Evolutionary conservation across 35 echinoderm and acorn worm genomes (phyloP).

Genomic region (Lytechinus pictus): DNA sequence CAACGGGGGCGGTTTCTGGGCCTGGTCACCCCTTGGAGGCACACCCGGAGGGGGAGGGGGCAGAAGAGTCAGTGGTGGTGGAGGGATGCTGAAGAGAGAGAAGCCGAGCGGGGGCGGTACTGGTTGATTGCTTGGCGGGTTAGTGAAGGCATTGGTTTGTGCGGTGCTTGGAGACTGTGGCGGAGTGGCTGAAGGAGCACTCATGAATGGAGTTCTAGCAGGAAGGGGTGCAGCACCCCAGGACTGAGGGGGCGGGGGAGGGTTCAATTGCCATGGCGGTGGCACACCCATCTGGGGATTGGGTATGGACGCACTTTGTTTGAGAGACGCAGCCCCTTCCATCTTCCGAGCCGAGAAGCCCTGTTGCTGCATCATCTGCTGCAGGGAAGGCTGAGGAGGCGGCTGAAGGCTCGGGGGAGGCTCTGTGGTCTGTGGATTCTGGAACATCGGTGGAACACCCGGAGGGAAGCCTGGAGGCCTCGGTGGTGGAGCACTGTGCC

Average conservation of each 20-base stretch:
- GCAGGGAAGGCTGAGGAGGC: neutral
- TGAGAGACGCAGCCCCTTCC: neutral
- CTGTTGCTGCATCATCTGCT: neutral
- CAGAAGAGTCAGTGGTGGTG: conserved; percentile 39
- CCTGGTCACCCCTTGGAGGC: neutral
- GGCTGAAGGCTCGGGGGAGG: neutral
- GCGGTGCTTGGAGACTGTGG: neutral
- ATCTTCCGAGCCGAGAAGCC: neutral
- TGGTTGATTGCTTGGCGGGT: neutral
- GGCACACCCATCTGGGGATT: neutral
- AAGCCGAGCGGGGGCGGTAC: neutral
- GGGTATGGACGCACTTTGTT: neutral
- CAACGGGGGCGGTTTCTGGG: neutral
- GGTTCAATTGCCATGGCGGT: neutral
- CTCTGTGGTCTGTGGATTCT: conserved; percentile 45
- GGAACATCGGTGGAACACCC: conserved; percentile 15
- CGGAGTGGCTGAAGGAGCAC: neutral
- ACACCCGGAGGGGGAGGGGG: conserved; percentile 35
- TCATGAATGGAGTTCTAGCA: neutral
- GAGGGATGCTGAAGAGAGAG: conserved; percentile 17
- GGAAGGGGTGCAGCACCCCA: neutral
- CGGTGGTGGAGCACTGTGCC: neutral
- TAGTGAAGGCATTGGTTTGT: neutral
- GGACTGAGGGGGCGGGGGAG: neutral
- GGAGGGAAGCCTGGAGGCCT: conserved; percentile 28